Base-by-base conservation (phyloP, 1,140 invertebrate species). In the Tetragonula clypearis region DNA sequence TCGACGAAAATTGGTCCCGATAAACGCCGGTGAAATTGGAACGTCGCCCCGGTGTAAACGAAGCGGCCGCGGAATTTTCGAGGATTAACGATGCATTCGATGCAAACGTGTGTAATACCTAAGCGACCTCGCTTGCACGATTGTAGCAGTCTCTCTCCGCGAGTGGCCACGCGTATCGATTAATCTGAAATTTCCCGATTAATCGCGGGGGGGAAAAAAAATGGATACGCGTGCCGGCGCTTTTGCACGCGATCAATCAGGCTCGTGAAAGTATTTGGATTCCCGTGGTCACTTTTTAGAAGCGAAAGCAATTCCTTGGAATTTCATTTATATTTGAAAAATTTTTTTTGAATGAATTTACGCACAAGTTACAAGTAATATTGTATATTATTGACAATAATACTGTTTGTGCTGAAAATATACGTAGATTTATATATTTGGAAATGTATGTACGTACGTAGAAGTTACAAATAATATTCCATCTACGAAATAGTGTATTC, bases 11-110 rank as follows among this genome's bases (percentile, higher is more conserved):
- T 84, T 79, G n/a, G 68, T 82, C 55, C 15, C 26, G 84, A 82
- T 73, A 58, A 79, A 72, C 58, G 78, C n/a, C 58, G 74, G 74
- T 66, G 74, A 87, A 87, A 87, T 79, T 69, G 69, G 49, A 81
- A 66, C 84, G 58, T 30, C 72, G 21, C 85, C 60, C 85, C 60
- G 66, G 49, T 30, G 58, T 55, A 35, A 79, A 85, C 30, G 77
- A 71, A 68, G 12, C 72, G 77, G 35, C 23, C 30, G 53, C 53
- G 35, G 69, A 69, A 26, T 86, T 30, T 87, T 60, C 49, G 56
- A 23, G 68, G 73, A 86, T 86, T 76, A 79, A 41, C 85, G 85
- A 62, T 23, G 23, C 11, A 62, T 62, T 62, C 56, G 76, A 81
- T 53, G 41, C 41, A 41, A 41, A 6, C 41, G 65, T 56, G 83